A percentile compares a stretch with the other conserved stretches of the same genome.
Conservation (phyloP, 1,140 invertebrate species). For the Drosophila gunungcola region DNA sequence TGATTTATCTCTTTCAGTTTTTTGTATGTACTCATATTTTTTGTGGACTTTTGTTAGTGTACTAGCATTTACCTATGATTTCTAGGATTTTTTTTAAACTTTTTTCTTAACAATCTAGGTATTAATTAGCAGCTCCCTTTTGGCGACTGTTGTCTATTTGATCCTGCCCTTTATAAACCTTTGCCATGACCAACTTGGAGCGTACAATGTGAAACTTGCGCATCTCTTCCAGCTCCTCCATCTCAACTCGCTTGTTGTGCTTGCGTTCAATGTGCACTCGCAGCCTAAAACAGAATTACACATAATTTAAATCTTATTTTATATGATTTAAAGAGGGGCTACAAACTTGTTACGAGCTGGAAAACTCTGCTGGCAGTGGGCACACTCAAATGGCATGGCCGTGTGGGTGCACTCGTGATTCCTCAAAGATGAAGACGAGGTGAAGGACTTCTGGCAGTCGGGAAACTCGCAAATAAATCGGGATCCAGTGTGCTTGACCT, state of each 20-base stretch:
- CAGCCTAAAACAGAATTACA: slow-evolving; percentile 40
- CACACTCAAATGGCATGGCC: slow-evolving; percentile 68
- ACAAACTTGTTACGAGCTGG: slow-evolving; percentile 65
- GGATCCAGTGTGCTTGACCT: slow-evolving; percentile 54
- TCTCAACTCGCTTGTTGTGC: slow-evolving; percentile 36
- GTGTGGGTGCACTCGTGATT: slow-evolving; percentile 63
- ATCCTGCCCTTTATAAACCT: neutral
- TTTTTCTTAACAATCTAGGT: no score
- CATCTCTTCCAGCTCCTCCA: slow-evolving; percentile 60
- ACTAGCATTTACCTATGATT: no score
- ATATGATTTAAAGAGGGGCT: neutral
- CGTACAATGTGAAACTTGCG: slow-evolving; percentile 61
- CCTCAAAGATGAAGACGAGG: slow-evolving; percentile 52
- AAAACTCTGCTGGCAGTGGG: slow-evolving; percentile 54
- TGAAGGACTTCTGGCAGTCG: slow-evolving; percentile 58
- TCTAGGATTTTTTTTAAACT: no score
- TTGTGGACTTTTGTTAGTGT: no score
- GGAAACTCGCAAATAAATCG: slow-evolving; percentile 55
- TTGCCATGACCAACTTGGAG: slow-evolving; percentile 52
- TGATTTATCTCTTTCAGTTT: no score
- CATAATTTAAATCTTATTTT: neutral
- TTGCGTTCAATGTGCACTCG: slow-evolving; percentile 49
- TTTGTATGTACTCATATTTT: no score
- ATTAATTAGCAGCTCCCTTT: neutral
- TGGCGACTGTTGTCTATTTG: neutral